Evolutionary conservation across 2,113 vertebrate genomes (phyloP).

Genomic region (Drymodes brunneopygia): DNA sequence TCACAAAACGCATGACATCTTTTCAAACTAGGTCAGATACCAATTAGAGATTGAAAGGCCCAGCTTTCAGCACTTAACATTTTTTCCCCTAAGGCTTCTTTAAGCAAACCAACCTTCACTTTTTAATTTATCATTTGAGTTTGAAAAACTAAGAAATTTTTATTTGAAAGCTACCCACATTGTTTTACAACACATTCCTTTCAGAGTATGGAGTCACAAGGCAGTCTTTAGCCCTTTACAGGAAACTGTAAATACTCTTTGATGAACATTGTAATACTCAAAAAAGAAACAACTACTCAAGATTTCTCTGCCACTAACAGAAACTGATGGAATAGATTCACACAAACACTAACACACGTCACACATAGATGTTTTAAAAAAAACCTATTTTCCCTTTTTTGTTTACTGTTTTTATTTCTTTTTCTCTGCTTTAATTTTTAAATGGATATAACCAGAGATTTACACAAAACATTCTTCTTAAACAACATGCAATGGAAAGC

Average conservation of each 20-base stretch:
- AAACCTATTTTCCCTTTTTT: neutral
- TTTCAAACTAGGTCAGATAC: conserved; percentile 16
- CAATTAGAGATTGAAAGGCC: neutral
- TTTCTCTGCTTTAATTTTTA: neutral
- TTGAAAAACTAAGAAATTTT: neutral
- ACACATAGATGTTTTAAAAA: neutral
- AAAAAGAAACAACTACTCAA: neutral
- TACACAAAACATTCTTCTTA: neutral
- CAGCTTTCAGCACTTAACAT: neutral
- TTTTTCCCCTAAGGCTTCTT: neutral
- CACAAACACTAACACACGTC: neutral
- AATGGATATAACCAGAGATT: neutral
- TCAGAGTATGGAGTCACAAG: neutral
- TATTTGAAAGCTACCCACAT: neutral
- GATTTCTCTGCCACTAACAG: neutral
- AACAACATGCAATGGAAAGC: neutral
- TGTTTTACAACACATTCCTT: neutral
- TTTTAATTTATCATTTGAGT: neutral
- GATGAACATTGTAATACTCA: neutral
- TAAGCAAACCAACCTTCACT: neutral
- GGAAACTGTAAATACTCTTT: neutral
- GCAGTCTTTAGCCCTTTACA: neutral
- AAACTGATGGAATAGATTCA: neutral
- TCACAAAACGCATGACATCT: neutral
- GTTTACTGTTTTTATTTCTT: neutral